These are phyloP conservation scores for Drosophila prolongata DNA, from an alignment of 2,888 invertebrate species.

Conservation along the genomic window DNA sequence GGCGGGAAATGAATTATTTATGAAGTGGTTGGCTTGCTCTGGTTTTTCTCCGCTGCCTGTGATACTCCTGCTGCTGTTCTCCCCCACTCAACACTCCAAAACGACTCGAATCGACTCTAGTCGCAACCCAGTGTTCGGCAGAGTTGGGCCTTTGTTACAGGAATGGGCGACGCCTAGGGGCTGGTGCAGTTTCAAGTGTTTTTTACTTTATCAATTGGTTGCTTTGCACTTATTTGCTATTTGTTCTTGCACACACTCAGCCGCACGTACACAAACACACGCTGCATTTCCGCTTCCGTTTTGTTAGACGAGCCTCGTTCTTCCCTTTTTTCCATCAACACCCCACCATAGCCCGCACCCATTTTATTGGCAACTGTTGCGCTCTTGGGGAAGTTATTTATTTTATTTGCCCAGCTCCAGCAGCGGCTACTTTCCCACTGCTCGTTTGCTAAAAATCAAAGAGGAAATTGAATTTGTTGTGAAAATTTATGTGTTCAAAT, in stretches of 20 bases:
- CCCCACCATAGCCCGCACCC: not conserved
- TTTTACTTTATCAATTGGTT: conserved; percentile 79
- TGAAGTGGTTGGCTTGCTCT: conserved; percentile 80
- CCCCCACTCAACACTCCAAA: conserved; percentile 21
- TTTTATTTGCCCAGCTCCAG: conserved; percentile 60
- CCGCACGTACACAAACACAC: conserved; percentile 21
- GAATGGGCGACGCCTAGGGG: conserved; percentile 35
- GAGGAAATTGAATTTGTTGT: conserved; percentile 80
- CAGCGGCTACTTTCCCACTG: conserved; percentile 35
- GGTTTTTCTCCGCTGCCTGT: conserved; percentile 44
- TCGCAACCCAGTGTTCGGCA: conserved; percentile 19
- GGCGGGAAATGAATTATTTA: conserved; percentile 84
- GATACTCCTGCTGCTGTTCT: conserved; percentile 39
- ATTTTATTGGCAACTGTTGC: conserved; percentile 71
- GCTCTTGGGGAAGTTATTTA: conserved; percentile 74
- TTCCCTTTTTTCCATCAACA: not conserved
- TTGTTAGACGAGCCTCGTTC: conserved; percentile 57
- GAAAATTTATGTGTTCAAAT: conserved; percentile 76
- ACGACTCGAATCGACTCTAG: conserved; percentile 9
- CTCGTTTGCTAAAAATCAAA: conserved; percentile 77
- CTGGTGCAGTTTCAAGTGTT: conserved; percentile 65
- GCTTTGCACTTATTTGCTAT: conserved; percentile 79
- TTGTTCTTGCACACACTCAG: conserved; percentile 62
- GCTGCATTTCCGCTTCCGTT: conserved; percentile 74
- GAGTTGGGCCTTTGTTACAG: conserved; percentile 67